Evolutionary conservation across 2,797 vertebrate genomes (phyloP).

Genomic region (Carduelis carduelis): DNA sequence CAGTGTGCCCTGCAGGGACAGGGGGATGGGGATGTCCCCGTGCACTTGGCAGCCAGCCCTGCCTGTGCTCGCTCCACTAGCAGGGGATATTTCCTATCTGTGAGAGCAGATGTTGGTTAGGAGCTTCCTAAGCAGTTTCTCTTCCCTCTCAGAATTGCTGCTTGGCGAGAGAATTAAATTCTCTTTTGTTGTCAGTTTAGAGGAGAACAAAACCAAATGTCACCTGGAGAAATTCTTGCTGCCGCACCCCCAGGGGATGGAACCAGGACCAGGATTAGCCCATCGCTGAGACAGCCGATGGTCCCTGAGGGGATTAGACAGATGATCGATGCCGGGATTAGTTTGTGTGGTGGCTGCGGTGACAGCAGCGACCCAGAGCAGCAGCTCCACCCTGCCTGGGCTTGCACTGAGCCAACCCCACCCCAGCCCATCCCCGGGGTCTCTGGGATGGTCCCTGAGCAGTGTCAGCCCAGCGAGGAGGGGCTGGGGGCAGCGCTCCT

Average conservation of each 20-base stretch:
- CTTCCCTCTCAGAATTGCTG: conserved; percentile 5
- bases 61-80: not conserved
- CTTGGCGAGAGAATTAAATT: conserved; percentile 40
- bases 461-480: not conserved
- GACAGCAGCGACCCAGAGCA: not conserved
- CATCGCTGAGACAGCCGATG: not conserved
- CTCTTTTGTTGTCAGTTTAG: conserved; percentile 13
- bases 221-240: not conserved
- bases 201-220: conserved; percentile 13
- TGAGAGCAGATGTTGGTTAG: conserved; percentile 30
- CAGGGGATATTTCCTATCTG: conserved; percentile 37
- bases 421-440: not conserved
- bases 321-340: not conserved
- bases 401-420: not conserved
- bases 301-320: not conserved
- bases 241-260: not conserved
- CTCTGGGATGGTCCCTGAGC: not conserved
- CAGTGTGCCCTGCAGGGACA: not conserved
- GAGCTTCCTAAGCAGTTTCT: conserved; percentile 48
- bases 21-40: not conserved
- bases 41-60: not conserved
- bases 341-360: accelerated
- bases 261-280: not conserved
- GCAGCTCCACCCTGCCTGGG: not conserved
- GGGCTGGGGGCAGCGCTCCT: not conserved